A percentile compares a stretch with the other conserved stretches of the same genome.
These are phyloP conservation scores for Hydractinia symbiolongicarpus DNA, from an alignment of 30 jellyfish, hydroid and myxozoan genomes.

Conservation along the genomic window DNA sequence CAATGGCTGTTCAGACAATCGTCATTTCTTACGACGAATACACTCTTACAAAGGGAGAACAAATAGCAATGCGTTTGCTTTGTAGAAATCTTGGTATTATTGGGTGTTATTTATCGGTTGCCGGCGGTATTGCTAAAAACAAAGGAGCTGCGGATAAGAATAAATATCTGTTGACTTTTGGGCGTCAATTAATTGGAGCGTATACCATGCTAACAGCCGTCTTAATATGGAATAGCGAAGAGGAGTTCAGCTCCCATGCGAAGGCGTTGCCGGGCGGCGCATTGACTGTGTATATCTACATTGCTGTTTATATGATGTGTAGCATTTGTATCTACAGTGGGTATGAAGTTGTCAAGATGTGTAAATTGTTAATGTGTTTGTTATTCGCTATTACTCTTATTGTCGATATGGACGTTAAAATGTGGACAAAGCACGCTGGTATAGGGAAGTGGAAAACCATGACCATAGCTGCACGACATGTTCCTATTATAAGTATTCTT, in stretches of 20 bases:
- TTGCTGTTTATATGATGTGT: slow-evolving; percentile 33
- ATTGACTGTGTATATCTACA: slow-evolving; percentile 28
- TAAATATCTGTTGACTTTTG: slow-evolving; percentile 49
- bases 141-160: slow-evolving; percentile 44
- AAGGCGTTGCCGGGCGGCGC: slow-evolving; percentile 70
- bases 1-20: slow-evolving; percentile 47
- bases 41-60: slow-evolving; percentile 24
- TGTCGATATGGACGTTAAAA: background rate
- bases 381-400: background rate
- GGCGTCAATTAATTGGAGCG: slow-evolving; percentile 79
- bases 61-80: slow-evolving; percentile 30
- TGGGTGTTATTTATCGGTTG: slow-evolving; percentile 86
- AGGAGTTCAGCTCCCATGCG: slow-evolving; percentile 43
- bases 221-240: slow-evolving; percentile 71
- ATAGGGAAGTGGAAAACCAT: too few relatives aligned
- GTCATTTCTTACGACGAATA: slow-evolving; percentile 43
- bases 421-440: too few relatives aligned
- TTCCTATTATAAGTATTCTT: too few relatives aligned
- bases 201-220: slow-evolving; percentile 70
- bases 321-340: slow-evolving; percentile 79
- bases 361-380: background rate
- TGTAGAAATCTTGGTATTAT: slow-evolving; percentile 56
- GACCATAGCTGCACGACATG: too few relatives aligned
- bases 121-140: slow-evolving; percentile 72
- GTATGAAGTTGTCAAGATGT: slow-evolving; percentile 35